phyloP scores from a whole-genome alignment of 2,113 vertebrate genomes.

The Amazona vittata region DNA sequence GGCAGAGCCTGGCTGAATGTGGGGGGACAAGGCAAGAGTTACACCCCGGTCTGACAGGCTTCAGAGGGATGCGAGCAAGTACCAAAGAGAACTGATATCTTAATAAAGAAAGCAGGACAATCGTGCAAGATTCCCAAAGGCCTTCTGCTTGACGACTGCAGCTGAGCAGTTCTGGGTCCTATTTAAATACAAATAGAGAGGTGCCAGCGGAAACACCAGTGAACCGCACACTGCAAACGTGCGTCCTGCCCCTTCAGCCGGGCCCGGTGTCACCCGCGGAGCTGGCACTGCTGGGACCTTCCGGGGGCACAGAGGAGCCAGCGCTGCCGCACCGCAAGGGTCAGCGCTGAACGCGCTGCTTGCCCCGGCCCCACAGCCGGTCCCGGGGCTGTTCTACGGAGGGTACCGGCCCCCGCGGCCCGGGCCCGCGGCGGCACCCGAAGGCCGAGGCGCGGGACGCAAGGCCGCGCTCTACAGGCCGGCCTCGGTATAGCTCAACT shows the following conservation, averaged over 20 bases:
- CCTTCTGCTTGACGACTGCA: not conserved
- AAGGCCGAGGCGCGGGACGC: not conserved
- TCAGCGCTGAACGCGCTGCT: not conserved
- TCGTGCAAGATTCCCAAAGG: rapidly evolving
- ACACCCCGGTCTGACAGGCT: rapidly evolving
- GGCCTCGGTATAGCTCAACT: too few relatives aligned
- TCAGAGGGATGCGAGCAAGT: not conserved
- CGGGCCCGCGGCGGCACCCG: not conserved
- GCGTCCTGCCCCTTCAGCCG: not conserved
- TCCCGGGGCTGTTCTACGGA: not conserved
- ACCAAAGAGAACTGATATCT: rapidly evolving
- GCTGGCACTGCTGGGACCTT: not conserved
- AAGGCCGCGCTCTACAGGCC: not conserved
- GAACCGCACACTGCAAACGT: rapidly evolving
- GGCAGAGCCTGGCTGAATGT: not conserved
- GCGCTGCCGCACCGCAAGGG: not conserved
- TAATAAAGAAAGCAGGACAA: not conserved
- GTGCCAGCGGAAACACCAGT: rapidly evolving
- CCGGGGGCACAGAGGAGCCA: not conserved
- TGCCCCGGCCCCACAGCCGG: not conserved
- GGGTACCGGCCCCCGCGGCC: not conserved
- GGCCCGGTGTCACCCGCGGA: not conserved
- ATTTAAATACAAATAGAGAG: not conserved
- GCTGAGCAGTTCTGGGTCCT: rapidly evolving
- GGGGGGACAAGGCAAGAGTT: not conserved